Percentiles rank a stretch among this genome's conserved stretches.
phyloP scores from a whole-genome alignment of 2,888 invertebrate species.

The Chymomyza caudatula region DNA sequence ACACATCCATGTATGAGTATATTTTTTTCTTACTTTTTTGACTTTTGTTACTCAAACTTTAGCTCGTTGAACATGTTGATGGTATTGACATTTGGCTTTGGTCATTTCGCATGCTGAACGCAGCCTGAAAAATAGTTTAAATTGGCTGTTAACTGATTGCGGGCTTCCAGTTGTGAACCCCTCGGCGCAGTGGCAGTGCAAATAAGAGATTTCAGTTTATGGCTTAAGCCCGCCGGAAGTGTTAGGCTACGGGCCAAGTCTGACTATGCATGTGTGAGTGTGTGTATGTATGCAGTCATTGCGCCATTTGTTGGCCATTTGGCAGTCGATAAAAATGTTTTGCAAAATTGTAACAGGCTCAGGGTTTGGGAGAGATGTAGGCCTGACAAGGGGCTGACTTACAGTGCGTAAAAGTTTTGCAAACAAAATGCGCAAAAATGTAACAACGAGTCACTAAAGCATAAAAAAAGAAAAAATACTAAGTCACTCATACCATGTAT shows the following conservation, averaged over 20 bases:
- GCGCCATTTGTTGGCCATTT: constrained; percentile 56
- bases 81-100: constrained; percentile 68
- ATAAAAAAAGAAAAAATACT: no score
- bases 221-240: constrained; percentile 38
- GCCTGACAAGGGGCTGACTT: neutral
- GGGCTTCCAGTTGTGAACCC: constrained; percentile 22
- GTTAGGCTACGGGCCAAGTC: constrained; percentile 47
- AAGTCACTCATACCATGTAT: no score
- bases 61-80: constrained; percentile 37
- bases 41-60: neutral
- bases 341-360: constrained; percentile 40
- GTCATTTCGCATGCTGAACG: constrained; percentile 59
- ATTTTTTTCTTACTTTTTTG: neutral
- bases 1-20: neutral
- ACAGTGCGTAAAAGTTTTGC: constrained; percentile 43
- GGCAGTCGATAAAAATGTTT: constrained; percentile 62
- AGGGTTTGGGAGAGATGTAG: constrained; percentile 21
- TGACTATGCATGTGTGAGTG: constrained; percentile 21
- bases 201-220: constrained; percentile 46
- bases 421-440: constrained; percentile 15
- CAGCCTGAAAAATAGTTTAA: constrained; percentile 64
- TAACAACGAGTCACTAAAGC: constrained; percentile 17
- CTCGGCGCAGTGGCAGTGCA: constrained; percentile 26
- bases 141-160: constrained; percentile 69
- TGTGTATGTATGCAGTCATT: constrained; percentile 14